Conservation (phyloP, 2,797 vertebrate species). For the Calcarius lapponicus region DNA sequence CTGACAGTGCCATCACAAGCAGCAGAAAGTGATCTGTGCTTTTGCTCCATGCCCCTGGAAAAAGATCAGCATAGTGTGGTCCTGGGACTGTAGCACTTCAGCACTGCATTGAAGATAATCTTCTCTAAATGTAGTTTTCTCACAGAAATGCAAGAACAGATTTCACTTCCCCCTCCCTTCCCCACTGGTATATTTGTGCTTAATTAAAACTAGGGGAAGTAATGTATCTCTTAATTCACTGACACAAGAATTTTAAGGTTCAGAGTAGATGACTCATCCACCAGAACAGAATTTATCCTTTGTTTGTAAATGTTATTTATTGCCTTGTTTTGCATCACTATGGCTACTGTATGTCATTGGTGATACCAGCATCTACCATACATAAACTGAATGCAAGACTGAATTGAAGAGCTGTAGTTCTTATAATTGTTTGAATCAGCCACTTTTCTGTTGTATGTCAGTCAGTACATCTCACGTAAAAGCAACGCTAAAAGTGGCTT, state of each 20-base stretch:
- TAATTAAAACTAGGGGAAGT: constrained; percentile 37
- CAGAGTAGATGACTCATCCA: constrained; percentile 41
- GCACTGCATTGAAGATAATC: not conserved
- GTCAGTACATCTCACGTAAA: not conserved
- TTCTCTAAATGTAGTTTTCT: constrained; percentile 13
- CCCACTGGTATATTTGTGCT: not conserved
- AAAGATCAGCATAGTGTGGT: not conserved
- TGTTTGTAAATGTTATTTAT: constrained; percentile 69
- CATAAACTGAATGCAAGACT: not conserved
- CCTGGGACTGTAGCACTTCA: not conserved
- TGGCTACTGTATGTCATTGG: constrained; percentile 58
- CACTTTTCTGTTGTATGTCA: not conserved
- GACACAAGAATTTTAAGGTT: constrained; percentile 32
- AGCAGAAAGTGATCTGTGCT: not conserved
- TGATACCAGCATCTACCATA: not conserved
- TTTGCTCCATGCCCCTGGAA: not conserved
- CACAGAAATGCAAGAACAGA: not conserved
- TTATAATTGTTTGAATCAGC: not conserved
- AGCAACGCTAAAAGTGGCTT: not conserved
- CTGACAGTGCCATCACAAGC: not conserved
- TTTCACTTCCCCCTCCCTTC: not conserved
- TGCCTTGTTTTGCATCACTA: constrained; percentile 58
- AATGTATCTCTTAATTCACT: constrained; percentile 54
- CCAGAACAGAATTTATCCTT: constrained; percentile 49
- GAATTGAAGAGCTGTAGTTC: not conserved